Conservation (phyloP, 2,113 vertebrate species). For the Oryzias celebensis region DNA sequence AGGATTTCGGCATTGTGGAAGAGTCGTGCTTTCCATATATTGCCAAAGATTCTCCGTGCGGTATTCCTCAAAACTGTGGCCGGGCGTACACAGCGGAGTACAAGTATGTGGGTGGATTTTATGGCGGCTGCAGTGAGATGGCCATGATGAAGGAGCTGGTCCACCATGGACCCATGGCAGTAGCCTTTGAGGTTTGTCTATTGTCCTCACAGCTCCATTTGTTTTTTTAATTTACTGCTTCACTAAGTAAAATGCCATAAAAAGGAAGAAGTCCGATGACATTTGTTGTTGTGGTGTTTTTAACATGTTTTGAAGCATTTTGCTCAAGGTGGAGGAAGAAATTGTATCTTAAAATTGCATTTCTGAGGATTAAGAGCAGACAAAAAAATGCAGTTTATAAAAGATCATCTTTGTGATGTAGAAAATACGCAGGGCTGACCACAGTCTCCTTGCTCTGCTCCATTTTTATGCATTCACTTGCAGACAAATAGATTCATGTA, state of each 20-base stretch:
- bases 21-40: constrained; percentile 89
- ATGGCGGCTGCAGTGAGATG: constrained; percentile 91
- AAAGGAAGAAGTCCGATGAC: too few relatives aligned
- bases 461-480: too few relatives aligned
- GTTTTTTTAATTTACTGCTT: not conserved
- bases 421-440: too few relatives aligned
- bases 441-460: too few relatives aligned
- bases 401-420: too few relatives aligned
- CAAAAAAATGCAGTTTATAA: too few relatives aligned
- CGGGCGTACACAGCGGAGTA: constrained; percentile 85
- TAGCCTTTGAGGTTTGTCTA: constrained; percentile 83
- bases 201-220: not conserved
- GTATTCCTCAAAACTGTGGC: constrained; percentile 69
- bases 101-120: constrained; percentile 93
- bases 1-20: constrained; percentile 93
- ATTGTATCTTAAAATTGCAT: too few relatives aligned
- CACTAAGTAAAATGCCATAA: not conserved
- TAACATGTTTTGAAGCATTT: too few relatives aligned
- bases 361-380: too few relatives aligned
- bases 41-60: constrained; percentile 78
- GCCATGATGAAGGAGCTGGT: constrained; percentile 92
- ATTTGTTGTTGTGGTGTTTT: too few relatives aligned
- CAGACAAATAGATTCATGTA: too few relatives aligned
- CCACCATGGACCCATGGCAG: constrained; percentile 82
- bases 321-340: too few relatives aligned